Base-by-base conservation (phyloP, 2,888 invertebrate species). In the Biston betularia region DNA sequence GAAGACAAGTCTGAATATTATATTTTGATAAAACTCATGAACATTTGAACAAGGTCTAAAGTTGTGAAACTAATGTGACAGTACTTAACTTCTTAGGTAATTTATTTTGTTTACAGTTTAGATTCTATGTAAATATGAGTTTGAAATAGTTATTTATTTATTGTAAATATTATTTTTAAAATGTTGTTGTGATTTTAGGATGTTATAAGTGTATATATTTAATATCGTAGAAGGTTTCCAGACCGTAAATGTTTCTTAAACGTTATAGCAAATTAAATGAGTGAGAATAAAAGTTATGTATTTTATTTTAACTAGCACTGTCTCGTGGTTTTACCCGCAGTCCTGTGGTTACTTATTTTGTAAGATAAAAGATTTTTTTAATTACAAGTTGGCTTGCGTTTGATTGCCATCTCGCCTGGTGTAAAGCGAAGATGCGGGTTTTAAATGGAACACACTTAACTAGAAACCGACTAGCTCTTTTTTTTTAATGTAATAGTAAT, bases 111-210 rank as follows among this genome's bases (percentile, higher is more conserved):
- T 56, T 40, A 52, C 40, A 40, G 63, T 83, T 82, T 83, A 86
- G 78, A 87, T 83, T 87, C 84, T 81, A 77, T 90, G 89, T 90
- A 90, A 84, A 88, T 89, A 89, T 76, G 79, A 79, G 78, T 80
- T 79, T 75, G 81, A 82, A 82, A 75, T 38, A 38, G 38, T 2
- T 76, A 74, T 85, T 85, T 88, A 88, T 89, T 89, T 87, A 88
- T 85, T 90, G 89, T 90, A 89, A 87, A 90, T 89, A 90, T 75
- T 82, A 76, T 82, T 76, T 80, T 84, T 81, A 80, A 79, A 84
- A 86, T 75, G 81, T 87, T 83, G 89, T 89, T 89, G 90, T 91
- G 91, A 91, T 91, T 83, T 84, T 90, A 90, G 87, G 81, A 79
- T 82, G 80, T 75, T 83, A 79, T 76, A 75, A 79, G 70, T 63